These are phyloP conservation scores for Cnemophilus loriae DNA, from an alignment of 2,113 vertebrate genomes.

Conservation along the genomic window DNA sequence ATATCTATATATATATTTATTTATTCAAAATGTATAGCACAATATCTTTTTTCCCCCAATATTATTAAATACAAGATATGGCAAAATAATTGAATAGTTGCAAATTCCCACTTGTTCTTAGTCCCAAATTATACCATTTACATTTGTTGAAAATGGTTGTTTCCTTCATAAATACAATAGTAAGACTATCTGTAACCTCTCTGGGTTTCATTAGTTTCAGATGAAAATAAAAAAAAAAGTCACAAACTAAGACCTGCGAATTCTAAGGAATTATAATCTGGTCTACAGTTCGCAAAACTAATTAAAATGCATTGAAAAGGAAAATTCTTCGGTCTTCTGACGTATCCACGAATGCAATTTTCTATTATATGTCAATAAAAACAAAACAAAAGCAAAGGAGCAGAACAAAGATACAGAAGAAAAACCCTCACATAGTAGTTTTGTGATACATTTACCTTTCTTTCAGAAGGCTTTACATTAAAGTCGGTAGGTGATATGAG, in stretches of 20 bases:
- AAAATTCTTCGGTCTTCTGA: neutral
- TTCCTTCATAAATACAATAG: neutral
- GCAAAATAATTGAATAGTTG: neutral
- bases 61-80: neutral
- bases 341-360: neutral
- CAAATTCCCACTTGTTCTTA: neutral
- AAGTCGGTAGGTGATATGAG: neutral
- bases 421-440: neutral
- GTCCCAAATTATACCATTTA: neutral
- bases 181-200: neutral
- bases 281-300: neutral
- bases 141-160: neutral
- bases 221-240: too few species aligned
- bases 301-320: neutral
- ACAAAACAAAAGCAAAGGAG: neutral
- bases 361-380: neutral
- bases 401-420: neutral
- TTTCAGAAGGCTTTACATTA: neutral
- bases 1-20: neutral
- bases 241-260: neutral
- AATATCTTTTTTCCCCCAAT: neutral
- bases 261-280: neutral
- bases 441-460: neutral
- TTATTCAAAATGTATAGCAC: neutral
- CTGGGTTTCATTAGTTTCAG: neutral